These are phyloP conservation scores for Ameiurus melas DNA, from an alignment of 2,113 vertebrate genomes.

Conservation along the genomic window DNA sequence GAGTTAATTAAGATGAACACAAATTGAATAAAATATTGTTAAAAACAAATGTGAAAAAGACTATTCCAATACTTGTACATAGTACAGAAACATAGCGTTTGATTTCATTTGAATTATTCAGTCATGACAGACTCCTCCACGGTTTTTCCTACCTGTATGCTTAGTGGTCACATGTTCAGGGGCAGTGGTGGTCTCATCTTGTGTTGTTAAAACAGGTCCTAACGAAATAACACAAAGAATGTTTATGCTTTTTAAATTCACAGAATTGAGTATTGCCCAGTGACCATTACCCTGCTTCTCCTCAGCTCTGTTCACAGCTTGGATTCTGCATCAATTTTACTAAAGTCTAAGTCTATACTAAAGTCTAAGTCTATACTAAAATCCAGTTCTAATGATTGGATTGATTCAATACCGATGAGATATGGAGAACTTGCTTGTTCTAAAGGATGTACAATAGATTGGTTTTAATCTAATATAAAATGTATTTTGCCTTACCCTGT, in stretches of 20 bases:
- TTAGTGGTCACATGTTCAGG: neutral
- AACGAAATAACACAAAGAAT: neutral
- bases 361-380: neutral
- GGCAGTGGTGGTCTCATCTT: neutral
- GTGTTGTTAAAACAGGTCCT: neutral
- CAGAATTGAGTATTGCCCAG: neutral
- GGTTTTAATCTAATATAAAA: constrained; percentile 3
- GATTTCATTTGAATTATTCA: neutral
- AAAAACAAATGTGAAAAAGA: neutral
- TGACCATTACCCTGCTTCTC: neutral
- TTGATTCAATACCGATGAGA: neutral
- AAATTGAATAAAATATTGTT: neutral
- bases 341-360: neutral
- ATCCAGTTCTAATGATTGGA: neutral
- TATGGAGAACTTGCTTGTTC: neutral
- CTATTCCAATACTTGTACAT: neutral
- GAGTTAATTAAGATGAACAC: neutral
- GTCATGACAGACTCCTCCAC: neutral
- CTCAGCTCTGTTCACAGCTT: neutral
- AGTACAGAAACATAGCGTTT: neutral
- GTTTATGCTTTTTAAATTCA: neutral
- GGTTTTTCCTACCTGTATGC: neutral
- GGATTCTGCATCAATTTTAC: neutral
- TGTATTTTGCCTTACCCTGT: neutral
- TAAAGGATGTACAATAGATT: neutral